Evolutionary conservation across 2,113 vertebrate genomes (phyloP), one percentile per base, ranked within the genome.

Genomic region (Sinocyclocheilus grahami): DNA sequence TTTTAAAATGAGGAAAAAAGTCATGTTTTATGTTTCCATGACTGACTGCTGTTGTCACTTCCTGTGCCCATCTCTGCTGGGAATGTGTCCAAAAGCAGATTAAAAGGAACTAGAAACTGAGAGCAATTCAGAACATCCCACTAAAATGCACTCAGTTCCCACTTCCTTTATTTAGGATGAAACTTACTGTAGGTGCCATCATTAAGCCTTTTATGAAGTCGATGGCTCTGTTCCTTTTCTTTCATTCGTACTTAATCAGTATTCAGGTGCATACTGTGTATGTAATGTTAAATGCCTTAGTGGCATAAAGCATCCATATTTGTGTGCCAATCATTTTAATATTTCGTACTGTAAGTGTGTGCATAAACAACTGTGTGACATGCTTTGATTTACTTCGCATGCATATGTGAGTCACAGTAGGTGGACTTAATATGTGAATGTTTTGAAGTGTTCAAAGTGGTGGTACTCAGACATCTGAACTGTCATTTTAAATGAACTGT

Each of bases 401-500:
- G 78, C 58, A 77, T 77, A 18, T 77, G 24, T 30, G 9, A 55
- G 27, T 78, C 55, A 69, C 22, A n/a, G 22, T n/a, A 60, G 6
- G 14, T 48, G 22, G n/a, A 48, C 22, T 46, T 76, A 16, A 76
- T 11, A n/a, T 85, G 46, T 65, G 20, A 37, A 60, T 62, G 37
- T 72, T 51, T 89, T 87, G 90, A 87, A 76, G 84, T 51, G 5
- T 77, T 55, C 4, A 74, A 46, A 11, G 2, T 83, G 55, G 86
- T 82, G 4, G 33, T 48, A 39, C 67, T 74, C 18, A 18, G 55
- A 58, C 55, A 55, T 39, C 71, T 48, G 33, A 58, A 30, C 22
- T 71, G 76, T 84, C 22, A 53, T 60, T 78, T 78, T 77, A 85
- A 51, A 18, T 78, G 3, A 82, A 78, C 16, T 86, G 88, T 92